phyloP scores from a whole-genome alignment of 1,140 invertebrate species.

The Aphidius gifuensis region DNA sequence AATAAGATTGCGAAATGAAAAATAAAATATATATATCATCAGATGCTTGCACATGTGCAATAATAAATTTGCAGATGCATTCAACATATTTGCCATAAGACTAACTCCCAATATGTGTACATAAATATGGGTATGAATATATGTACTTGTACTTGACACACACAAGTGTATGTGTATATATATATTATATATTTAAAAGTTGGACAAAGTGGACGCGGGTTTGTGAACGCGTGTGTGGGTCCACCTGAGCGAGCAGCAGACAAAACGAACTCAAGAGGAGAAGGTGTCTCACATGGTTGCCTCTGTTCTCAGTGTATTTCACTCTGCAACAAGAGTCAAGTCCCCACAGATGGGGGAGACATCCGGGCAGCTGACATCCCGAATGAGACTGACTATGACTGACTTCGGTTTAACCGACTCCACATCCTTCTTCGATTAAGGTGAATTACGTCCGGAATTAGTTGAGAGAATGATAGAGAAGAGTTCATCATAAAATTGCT shows the following conservation, averaged over 20 bases:
- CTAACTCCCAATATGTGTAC: too few species aligned
- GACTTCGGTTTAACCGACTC: slow-evolving; percentile 57
- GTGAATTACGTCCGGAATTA: slow-evolving; percentile 52
- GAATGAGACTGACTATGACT: slow-evolving; percentile 53
- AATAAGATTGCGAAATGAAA: too few species aligned
- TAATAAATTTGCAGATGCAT: slow-evolving; percentile 16
- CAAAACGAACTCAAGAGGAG: slow-evolving; percentile 39
- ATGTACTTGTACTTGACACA: slow-evolving; percentile 8
- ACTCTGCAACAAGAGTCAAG: slow-evolving; percentile 45
- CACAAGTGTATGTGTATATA: not conserved
- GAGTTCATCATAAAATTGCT: not conserved
- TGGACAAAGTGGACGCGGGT: slow-evolving; percentile 11
- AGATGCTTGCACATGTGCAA: slow-evolving; percentile 11
- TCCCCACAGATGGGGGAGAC: slow-evolving; percentile 54
- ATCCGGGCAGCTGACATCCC: slow-evolving; percentile 57
- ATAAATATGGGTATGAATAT: not conserved
- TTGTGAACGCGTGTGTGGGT: slow-evolving; percentile 36
- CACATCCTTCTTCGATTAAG: slow-evolving; percentile 57
- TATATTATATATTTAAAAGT: not conserved
- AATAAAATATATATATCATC: too few species aligned
- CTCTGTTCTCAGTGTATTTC: slow-evolving; percentile 26
- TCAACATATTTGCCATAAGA: not conserved
- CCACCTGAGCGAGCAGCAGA: slow-evolving; percentile 49
- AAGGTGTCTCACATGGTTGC: slow-evolving; percentile 57
- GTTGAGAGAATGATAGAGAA: slow-evolving; percentile 21